These are phyloP conservation scores for Autographa gamma DNA, from an alignment of 2,888 invertebrate genomes.

Conservation along the genomic window DNA sequence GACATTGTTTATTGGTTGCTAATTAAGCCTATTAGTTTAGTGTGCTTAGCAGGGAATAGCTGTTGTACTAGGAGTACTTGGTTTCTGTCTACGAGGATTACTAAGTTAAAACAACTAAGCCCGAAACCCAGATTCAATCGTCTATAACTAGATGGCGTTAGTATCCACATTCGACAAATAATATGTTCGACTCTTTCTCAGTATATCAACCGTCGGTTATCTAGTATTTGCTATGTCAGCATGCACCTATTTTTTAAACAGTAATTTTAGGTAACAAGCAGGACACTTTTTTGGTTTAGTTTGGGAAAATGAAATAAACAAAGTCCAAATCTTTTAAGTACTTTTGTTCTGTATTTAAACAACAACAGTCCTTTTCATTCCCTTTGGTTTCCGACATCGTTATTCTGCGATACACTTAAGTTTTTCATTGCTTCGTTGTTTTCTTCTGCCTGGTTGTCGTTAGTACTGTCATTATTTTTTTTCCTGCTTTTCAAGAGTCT, in stretches of 20 bases:
- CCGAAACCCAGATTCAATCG: neutral
- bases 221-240: too few relatives aligned
- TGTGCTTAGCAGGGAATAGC: too few relatives aligned
- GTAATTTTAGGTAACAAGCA: too few relatives aligned
- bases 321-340: neutral
- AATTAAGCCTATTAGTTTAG: too few relatives aligned
- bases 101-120: too few relatives aligned
- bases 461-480: neutral
- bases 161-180: neutral
- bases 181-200: too few relatives aligned
- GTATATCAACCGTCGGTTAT: too few relatives aligned
- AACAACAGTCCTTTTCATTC: neutral
- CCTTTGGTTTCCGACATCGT: neutral
- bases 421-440: neutral
- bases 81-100: too few relatives aligned
- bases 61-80: too few relatives aligned
- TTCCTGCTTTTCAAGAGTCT: conserved; percentile 91
- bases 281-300: neutral
- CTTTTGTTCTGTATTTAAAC: neutral
- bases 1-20: too few relatives aligned
- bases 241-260: too few relatives aligned
- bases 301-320: neutral
- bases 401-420: neutral
- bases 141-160: neutral
- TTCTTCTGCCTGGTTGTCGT: conserved; percentile 92